phyloP scores from a whole-genome alignment of 1,140 invertebrate genomes.

The Notospermus geniculatus region DNA sequence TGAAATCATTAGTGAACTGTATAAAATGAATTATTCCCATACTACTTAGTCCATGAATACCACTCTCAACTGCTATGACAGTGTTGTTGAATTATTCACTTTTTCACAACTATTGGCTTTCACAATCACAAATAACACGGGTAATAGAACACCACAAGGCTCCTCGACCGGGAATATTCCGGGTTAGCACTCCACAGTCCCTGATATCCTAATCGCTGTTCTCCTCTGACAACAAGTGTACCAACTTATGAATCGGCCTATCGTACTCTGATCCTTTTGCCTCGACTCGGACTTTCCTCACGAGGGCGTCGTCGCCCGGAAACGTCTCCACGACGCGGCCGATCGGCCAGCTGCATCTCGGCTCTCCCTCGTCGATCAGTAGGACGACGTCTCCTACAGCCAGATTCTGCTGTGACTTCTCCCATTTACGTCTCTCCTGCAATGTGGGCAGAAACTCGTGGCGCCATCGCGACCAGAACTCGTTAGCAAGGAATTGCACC shows the following conservation, averaged over 20 bases:
- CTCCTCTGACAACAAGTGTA: not conserved
- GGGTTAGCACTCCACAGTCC: too few relatives aligned
- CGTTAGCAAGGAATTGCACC: conserved; percentile 21
- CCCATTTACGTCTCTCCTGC: conserved; percentile 17
- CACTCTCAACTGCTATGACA: too few relatives aligned
- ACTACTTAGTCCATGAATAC: too few relatives aligned
- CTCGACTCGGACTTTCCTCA: conserved; percentile 14
- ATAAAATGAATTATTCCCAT: too few relatives aligned
- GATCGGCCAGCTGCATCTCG: conserved; percentile 15
- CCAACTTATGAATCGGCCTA: conserved; percentile 11
- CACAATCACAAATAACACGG: too few relatives aligned
- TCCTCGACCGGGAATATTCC: too few relatives aligned
- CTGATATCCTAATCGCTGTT: too few relatives aligned
- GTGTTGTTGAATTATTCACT: too few relatives aligned
- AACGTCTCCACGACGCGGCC: conserved; percentile 7
- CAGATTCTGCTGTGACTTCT: not conserved
- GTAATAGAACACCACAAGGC: too few relatives aligned
- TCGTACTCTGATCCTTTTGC: not conserved
- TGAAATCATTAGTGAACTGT: too few relatives aligned
- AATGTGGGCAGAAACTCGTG: conserved; percentile 11
- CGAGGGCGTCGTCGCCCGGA: conserved; percentile 1
- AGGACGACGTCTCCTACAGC: conserved; percentile 12
- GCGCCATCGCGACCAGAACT: conserved; percentile 25
- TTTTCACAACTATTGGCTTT: too few relatives aligned
- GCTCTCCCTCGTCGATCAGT: conserved; percentile 12